Conservation (phyloP, 2,113 vertebrate genomes). For the Laterallus jamaicensis region DNA sequence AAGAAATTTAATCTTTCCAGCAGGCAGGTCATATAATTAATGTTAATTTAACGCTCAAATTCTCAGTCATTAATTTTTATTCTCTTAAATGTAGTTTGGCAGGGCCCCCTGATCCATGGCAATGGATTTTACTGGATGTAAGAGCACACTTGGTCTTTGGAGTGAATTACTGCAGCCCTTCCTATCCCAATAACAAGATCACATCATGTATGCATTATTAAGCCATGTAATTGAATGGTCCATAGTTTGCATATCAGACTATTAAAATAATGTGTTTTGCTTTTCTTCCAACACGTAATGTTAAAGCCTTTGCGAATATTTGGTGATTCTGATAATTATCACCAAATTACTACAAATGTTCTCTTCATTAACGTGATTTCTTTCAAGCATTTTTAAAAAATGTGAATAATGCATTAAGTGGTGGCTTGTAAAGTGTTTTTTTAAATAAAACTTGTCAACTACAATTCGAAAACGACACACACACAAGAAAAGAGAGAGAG, state of each 20-base stretch:
- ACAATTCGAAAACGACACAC: background rate
- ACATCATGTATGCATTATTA: conserved; percentile 99
- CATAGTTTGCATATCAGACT: conserved; percentile 99
- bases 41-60: conserved; percentile 99
- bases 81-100: conserved; percentile 97
- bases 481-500: background rate
- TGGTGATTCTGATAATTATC: conserved; percentile 98
- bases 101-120: conserved; percentile 83
- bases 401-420: conserved; percentile 81
- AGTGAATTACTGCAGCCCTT: conserved; percentile 89
- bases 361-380: conserved; percentile 99
- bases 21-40: conserved; percentile 99
- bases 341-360: conserved; percentile 99
- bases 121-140: conserved; percentile 84
- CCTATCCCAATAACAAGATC: conserved; percentile 94
- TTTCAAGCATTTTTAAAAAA: conserved; percentile 80
- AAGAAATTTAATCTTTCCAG: conserved; percentile 99
- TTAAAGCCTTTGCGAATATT: conserved; percentile 94
- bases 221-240: conserved; percentile 98
- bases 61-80: conserved; percentile 99
- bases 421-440: conserved; percentile 69
- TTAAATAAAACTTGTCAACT: conserved; percentile 59
- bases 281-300: conserved; percentile 97
- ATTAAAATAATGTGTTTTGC: conserved; percentile 99
- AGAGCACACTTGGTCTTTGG: conserved; percentile 84